These are phyloP conservation scores for Podarcis muralis DNA, from an alignment of 2,113 vertebrate genomes.

Conservation along the genomic window DNA sequence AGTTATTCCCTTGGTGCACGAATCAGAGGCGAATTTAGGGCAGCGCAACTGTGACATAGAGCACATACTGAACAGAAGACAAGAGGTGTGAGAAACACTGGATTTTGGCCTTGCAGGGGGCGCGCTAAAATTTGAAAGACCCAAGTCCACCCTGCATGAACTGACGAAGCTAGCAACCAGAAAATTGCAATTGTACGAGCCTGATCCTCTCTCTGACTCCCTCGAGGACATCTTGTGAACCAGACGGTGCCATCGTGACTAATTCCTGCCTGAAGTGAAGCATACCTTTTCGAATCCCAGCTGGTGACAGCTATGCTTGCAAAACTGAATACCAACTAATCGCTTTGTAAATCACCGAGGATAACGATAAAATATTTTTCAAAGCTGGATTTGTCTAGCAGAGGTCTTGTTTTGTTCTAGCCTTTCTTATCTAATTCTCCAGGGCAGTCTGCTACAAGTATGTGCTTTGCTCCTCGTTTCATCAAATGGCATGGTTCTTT, in stretches of 20 bases:
- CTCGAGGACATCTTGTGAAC: not conserved
- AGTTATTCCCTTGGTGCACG: not conserved
- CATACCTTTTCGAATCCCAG: not conserved
- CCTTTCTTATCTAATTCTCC: not conserved
- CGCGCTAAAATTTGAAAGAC: no score
- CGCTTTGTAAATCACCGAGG: not conserved
- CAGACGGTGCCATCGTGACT: not conserved
- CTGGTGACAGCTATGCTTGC: not conserved
- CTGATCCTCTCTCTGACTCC: not conserved
- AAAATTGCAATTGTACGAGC: not conserved
- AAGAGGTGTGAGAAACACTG: no score
- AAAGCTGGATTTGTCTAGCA: not conserved
- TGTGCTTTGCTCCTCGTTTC: not conserved
- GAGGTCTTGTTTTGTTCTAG: not conserved
- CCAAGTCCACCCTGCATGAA: not conserved
- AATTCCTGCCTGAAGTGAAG: conserved; percentile 8
- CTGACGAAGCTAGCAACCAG: not conserved
- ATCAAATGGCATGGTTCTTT: not conserved
- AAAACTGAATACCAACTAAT: conserved; percentile 8
- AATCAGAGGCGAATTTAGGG: not conserved
- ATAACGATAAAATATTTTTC: not conserved
- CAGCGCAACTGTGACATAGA: no score
- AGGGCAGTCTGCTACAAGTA: not conserved
- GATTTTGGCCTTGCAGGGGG: no score
- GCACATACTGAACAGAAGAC: no score